Evolutionary conservation across 2,797 vertebrate genomes (phyloP).

Genomic region (Centropyge bicolor): DNA sequence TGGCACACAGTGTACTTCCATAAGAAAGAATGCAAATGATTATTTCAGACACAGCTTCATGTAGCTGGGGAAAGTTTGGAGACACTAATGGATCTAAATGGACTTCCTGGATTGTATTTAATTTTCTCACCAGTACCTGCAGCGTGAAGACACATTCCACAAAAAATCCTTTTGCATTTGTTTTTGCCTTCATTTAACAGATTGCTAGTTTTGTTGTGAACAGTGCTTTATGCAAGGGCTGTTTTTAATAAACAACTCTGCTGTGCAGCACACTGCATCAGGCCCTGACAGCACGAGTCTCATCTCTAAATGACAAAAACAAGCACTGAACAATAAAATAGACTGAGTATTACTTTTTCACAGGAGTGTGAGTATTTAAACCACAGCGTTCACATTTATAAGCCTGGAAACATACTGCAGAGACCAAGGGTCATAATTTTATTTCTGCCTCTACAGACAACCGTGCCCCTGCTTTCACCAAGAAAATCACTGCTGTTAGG

Average conservation of each 20-base stretch:
- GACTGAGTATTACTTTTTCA: background rate
- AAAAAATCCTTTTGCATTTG: background rate
- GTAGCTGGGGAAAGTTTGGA: background rate
- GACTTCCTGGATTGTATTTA: background rate
- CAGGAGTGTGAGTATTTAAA: constrained; percentile 7
- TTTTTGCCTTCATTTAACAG: background rate
- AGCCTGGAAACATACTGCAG: background rate
- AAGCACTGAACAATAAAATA: background rate
- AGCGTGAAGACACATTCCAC: background rate
- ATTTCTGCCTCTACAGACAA: background rate
- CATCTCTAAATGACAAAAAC: constrained; percentile 11
- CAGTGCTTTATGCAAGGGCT: background rate
- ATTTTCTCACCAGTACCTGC: background rate
- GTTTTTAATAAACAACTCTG: background rate
- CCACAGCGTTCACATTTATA: background rate
- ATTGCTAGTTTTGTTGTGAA: background rate
- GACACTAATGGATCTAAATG: background rate
- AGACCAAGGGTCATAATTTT: background rate
- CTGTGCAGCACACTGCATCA: background rate
- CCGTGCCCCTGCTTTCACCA: constrained; percentile 2
- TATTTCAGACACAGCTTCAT: background rate
- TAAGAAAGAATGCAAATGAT: background rate
- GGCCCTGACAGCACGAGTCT: background rate
- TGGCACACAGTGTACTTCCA: background rate
- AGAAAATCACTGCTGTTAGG: background rate